Base-by-base conservation (phyloP, 2,113 vertebrate species). In the Seriola rivoliana region DNA sequence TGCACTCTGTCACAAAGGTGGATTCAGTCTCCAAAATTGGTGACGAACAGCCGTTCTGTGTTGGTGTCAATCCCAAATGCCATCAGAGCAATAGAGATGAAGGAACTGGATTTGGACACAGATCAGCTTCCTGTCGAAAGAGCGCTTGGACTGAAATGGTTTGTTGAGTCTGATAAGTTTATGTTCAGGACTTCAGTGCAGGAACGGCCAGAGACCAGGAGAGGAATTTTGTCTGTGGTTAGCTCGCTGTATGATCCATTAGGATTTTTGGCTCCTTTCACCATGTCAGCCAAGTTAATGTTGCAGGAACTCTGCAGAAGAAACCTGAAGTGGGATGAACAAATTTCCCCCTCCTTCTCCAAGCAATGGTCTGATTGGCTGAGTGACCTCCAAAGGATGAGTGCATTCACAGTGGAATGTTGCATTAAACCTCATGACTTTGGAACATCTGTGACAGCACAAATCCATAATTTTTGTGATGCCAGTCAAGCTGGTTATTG, bases 281-380 rank as follows among this genome's bases (percentile, higher is more conserved):
- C 40, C 1, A 44, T 81, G 7, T 46, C 68, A 19, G 38, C 69
- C 5, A 87, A 73, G 34, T 8, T 66, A 5, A 48, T 86, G 29
- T 21, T 86, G 13, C 46, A 75, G 17, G 71, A 84, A 9, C 62
- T 83, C 1, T 86, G 80, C n/a, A 63, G 38, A 21, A 59, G 32
- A 34, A 82, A 75, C 6, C 11, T 70, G 0, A 16, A 34, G 2
- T 85, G 65, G 70, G 70, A 82, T 62, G 78, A 78, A 14, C 36
- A 67, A 14, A 68, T 81, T 14, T 44, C 44, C 29, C 66, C 50
- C 4, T 32, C 4, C 11, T 14, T 36, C 16, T 34, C 21, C 12
- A 13, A 19, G 23, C 4, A 64, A 40, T 64, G 72, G 72, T 1
- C 29, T 36, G 10, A 46, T 6, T 46, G 44, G 44, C 44, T 46